Evolutionary conservation across 2,113 vertebrate species (phyloP).

Genomic region (Ceyx margarethae): DNA sequence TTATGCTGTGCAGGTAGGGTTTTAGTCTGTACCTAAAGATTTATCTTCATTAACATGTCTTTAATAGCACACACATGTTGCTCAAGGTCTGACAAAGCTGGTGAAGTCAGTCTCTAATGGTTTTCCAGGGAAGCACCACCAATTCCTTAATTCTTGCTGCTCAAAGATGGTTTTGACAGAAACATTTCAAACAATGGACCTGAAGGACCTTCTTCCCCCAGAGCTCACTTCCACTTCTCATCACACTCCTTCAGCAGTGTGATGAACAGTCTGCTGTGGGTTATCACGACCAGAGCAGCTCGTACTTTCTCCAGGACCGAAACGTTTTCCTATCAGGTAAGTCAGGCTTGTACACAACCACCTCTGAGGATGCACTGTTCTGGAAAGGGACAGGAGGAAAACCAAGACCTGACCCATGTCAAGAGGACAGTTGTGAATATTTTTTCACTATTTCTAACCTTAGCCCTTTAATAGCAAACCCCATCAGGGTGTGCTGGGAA

Average conservation of each 20-base stretch:
- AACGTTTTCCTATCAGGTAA: not conserved
- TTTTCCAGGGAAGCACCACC: not conserved
- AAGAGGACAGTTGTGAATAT: not conserved
- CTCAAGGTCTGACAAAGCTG: not conserved
- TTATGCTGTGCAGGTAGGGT: not conserved
- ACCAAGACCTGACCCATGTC: not conserved
- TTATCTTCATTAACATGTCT: not conserved
- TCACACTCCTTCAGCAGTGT: not conserved
- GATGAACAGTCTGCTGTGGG: not conserved
- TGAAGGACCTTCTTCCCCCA: not conserved
- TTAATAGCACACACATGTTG: not conserved
- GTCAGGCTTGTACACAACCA: not conserved
- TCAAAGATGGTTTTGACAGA: not conserved
- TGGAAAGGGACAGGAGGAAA: not conserved
- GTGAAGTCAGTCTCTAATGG: not conserved
- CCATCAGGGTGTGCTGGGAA: not conserved
- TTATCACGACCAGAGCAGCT: not conserved
- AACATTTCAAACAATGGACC: not conserved
- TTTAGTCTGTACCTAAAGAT: not conserved
- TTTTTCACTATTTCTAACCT: not conserved
- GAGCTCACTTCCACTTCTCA: not conserved
- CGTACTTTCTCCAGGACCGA: fast-evolving
- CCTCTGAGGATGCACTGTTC: not conserved
- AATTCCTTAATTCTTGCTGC: not conserved
- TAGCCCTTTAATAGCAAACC: not conserved